A percentile compares a stretch with the other conserved stretches of the same genome.
These are phyloP conservation scores for Oasisia sp. DNA, from an alignment of 2,888 invertebrate genomes.

Conservation along the genomic window DNA sequence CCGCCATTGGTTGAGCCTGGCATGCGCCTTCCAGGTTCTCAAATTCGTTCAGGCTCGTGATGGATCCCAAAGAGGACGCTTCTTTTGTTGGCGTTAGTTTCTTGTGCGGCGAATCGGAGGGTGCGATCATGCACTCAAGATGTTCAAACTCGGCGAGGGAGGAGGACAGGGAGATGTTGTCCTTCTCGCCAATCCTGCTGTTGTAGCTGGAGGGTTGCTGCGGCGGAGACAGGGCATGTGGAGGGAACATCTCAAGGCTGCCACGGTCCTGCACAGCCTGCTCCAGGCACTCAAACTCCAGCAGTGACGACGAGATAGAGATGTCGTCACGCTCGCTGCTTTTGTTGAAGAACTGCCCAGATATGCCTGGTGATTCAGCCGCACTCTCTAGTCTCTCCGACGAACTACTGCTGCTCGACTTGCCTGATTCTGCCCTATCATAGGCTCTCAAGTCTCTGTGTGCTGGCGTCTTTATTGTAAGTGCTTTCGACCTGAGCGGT, in stretches of 20 bases:
- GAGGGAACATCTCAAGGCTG: slow-evolving; percentile 36
- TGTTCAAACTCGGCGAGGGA: slow-evolving; percentile 91
- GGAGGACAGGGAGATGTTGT: slow-evolving; percentile 67
- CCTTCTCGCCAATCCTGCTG: slow-evolving; percentile 22
- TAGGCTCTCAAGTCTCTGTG: background rate
- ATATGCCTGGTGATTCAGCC: slow-evolving; percentile 78
- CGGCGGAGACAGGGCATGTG: slow-evolving; percentile 29
- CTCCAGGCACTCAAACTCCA: slow-evolving; percentile 63
- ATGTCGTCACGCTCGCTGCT: slow-evolving; percentile 85
- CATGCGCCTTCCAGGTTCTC: slow-evolving; percentile 87
- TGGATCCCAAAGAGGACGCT: slow-evolving; percentile 47
- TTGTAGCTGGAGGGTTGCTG: slow-evolving; percentile 34
- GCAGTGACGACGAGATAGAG: slow-evolving; percentile 70
- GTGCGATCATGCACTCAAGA: slow-evolving; percentile 81
- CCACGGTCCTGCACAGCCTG: slow-evolving; percentile 42
- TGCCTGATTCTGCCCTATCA: background rate
- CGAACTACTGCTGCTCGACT: slow-evolving; percentile 27
- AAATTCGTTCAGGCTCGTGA: slow-evolving; percentile 85
- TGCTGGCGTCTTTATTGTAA: background rate
- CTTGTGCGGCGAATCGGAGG: slow-evolving; percentile 71
- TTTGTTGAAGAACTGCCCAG: slow-evolving; percentile 75
- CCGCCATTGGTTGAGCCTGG: slow-evolving; percentile 30
- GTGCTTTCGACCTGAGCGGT: background rate
- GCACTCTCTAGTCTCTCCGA: slow-evolving; percentile 73
- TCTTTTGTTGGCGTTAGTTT: slow-evolving; percentile 57